phyloP scores from a whole-genome alignment of 2,888 invertebrate species.

The Apodemia mormo region DNA sequence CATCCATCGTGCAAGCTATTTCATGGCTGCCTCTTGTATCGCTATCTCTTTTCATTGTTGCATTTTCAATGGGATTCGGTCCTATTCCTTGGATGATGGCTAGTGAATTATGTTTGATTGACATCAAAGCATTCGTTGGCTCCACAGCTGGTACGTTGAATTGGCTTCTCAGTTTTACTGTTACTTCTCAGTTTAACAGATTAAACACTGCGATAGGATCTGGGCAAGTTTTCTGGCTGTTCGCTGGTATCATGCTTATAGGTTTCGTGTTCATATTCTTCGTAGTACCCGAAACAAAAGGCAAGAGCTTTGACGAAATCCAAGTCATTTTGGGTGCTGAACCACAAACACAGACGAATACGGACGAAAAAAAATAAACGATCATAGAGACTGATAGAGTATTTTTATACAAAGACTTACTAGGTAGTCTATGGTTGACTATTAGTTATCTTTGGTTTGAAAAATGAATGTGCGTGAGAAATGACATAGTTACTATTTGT shows the following conservation, averaged over 20 bases:
- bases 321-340: conserved; percentile 73
- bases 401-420: conserved; percentile 51
- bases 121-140: conserved; percentile 88
- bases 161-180: conserved; percentile 90
- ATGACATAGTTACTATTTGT: conserved; percentile 40
- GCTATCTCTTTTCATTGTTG: conserved; percentile 88
- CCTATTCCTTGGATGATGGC: conserved; percentile 94
- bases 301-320: conserved; percentile 86
- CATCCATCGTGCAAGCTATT: conserved; percentile 73
- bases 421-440: conserved; percentile 39
- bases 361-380: conserved; percentile 60
- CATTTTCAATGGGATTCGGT: conserved; percentile 92
- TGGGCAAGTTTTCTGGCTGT: conserved; percentile 88
- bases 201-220: conserved; percentile 79
- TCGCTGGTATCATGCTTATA: conserved; percentile 84
- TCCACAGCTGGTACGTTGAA: conserved; percentile 91
- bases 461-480: conserved; percentile 45
- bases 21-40: conserved; percentile 89
- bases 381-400: conserved; percentile 57
- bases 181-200: conserved; percentile 87
- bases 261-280: conserved; percentile 86
- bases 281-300: conserved; percentile 86
- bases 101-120: conserved; percentile 90
- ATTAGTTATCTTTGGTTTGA: conserved; percentile 44
- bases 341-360: conserved; percentile 45